Percentiles rank a stretch among this genome's conserved stretches.
phyloP scores from a whole-genome alignment of 2,797 vertebrate genomes.

The Lepus townsendii region DNA sequence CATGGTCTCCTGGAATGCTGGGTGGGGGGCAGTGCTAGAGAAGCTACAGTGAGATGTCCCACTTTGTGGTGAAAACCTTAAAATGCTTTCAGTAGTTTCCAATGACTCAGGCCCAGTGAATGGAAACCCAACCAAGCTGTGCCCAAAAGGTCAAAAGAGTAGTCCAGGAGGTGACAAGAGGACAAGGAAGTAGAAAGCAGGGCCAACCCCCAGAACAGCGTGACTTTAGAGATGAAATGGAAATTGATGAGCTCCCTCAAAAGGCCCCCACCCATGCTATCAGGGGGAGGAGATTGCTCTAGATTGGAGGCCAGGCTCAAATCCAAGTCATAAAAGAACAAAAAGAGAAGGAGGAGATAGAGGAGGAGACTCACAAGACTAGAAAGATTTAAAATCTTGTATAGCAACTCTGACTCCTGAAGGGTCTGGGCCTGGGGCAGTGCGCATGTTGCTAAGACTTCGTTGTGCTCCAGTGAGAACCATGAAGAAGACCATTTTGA shows the following conservation, averaged over 20 bases:
- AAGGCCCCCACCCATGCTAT: not conserved
- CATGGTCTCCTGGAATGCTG: not conserved
- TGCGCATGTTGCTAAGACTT: not conserved
- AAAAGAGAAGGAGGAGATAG: not conserved
- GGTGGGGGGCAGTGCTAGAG: not conserved
- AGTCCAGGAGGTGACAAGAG: not conserved
- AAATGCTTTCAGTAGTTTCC: not conserved
- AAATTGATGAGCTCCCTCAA: not conserved
- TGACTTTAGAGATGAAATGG: not conserved
- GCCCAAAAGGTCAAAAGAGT: not conserved
- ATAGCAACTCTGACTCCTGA: not conserved
- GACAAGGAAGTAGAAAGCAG: not conserved
- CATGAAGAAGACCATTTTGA: not conserved
- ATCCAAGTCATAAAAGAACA: not conserved
- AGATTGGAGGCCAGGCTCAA: not conserved
- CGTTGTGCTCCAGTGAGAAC: not conserved
- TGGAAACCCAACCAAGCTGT: not conserved
- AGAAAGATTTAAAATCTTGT: not conserved
- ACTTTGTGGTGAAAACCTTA: not conserved
- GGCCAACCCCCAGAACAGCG: not conserved
- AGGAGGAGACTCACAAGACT: not conserved
- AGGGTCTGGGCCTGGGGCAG: too few relatives aligned
- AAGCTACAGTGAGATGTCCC: not conserved
- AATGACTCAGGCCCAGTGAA: not conserved
- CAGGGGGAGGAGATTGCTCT: not conserved